Percentiles rank a stretch among this genome's conserved stretches.
These are phyloP conservation scores for Chloropsis cyanopogon DNA, from an alignment of 2,113 vertebrate genomes.

Conservation along the genomic window DNA sequence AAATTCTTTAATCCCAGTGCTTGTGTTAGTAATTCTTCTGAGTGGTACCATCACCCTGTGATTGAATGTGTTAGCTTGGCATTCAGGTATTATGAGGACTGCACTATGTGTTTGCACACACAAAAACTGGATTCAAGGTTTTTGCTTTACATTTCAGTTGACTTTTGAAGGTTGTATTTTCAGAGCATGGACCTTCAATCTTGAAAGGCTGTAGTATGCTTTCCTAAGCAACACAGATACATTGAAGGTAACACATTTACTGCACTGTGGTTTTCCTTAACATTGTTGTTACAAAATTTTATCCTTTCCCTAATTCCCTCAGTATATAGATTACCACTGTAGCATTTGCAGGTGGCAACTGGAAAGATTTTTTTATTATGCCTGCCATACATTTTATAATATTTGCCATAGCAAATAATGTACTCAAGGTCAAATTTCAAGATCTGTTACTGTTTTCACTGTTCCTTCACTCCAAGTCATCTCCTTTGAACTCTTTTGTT, in stretches of 20 bases:
- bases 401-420: not conserved
- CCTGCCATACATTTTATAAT: not conserved
- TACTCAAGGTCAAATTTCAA: not conserved
- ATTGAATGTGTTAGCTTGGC: not conserved
- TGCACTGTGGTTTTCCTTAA: not conserved
- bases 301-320: not conserved
- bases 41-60: not conserved
- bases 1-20: not conserved
- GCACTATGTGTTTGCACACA: not conserved
- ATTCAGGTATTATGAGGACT: not conserved
- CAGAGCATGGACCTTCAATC: not conserved
- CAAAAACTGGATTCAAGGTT: not conserved
- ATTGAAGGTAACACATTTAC: not conserved
- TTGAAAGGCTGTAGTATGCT: not conserved
- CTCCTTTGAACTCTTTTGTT: not conserved
- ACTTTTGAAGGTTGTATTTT: not conserved
- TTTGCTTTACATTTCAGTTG: not conserved
- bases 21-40: not conserved
- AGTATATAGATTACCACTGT: not conserved
- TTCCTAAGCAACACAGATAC: not conserved
- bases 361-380: not conserved
- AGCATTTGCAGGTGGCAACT: not conserved
- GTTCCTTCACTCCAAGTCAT: not conserved
- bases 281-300: not conserved
- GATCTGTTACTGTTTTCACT: not conserved